Conservation (phyloP, 2,113 vertebrate genomes). For the Cynocephalus volans region DNA sequence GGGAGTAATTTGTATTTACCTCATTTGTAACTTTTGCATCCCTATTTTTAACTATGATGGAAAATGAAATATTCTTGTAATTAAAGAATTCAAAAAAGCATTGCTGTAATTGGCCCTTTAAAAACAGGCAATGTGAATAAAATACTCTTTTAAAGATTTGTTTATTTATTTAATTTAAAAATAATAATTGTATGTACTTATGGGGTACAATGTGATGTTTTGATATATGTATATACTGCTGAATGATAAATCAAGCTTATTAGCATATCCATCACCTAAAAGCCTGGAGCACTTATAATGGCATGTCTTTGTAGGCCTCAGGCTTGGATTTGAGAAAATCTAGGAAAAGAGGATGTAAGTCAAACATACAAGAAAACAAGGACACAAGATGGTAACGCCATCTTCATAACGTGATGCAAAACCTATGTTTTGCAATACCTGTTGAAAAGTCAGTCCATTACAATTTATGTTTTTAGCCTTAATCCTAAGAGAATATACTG, state of each 20-base stretch:
- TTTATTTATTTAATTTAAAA: background rate
- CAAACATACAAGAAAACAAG: background rate
- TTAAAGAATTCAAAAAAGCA: constrained; percentile 27
- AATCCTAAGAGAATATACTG: background rate
- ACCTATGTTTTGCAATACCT: background rate
- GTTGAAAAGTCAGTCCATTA: background rate
- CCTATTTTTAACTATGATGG: background rate
- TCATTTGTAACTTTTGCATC: background rate
- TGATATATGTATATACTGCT: background rate
- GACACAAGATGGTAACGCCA: background rate
- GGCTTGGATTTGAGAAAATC: background rate
- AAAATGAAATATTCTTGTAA: background rate
- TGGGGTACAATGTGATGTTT: background rate
- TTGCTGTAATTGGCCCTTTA: background rate
- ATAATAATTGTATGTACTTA: background rate
- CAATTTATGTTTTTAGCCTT: constrained; percentile 28
- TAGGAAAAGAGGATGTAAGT: constrained; percentile 29
- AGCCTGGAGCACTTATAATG: background rate
- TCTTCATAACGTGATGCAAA: background rate
- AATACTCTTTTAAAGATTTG: background rate
- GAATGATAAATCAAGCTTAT: background rate
- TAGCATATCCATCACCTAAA: background rate
- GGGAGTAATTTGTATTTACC: background rate
- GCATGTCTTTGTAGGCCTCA: background rate
- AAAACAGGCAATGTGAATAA: background rate